These are phyloP conservation scores for Leistus spinibarbis DNA, from an alignment of 2,888 invertebrate genomes.

Conservation along the genomic window DNA sequence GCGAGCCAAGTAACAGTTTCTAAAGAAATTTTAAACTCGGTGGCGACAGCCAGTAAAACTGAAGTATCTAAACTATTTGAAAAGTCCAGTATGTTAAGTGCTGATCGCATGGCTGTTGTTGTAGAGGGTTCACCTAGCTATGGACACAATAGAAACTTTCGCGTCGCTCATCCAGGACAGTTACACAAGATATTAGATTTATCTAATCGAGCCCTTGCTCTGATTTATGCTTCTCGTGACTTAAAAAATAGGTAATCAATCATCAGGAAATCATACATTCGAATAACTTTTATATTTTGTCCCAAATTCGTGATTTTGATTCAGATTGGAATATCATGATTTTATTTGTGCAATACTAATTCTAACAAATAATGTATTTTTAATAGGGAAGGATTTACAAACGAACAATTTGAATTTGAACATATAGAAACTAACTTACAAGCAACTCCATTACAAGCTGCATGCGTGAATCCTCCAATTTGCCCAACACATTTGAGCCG, in stretches of 20 bases:
- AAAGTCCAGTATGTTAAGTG: conserved; percentile 51
- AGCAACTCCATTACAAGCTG: conserved; percentile 55
- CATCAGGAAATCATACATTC: no score
- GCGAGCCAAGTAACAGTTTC: background rate
- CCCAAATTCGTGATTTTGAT: no score
- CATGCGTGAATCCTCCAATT: conserved; percentile 53
- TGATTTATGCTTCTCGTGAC: conserved; percentile 60
- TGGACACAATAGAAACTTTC: conserved; percentile 56
- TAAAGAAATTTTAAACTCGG: conserved; percentile 42
- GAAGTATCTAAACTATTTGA: conserved; percentile 56
- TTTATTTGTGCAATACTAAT: background rate
- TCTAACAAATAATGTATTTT: background rate
- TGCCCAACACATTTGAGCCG: conserved; percentile 59
- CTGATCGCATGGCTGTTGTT: conserved; percentile 54
- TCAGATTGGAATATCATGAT: no score
- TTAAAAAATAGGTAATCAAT: conserved; percentile 57
- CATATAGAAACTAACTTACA: conserved; percentile 57
- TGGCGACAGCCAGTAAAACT: conserved; percentile 49
- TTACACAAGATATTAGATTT: conserved; percentile 55
- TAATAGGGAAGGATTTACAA: conserved; percentile 57
- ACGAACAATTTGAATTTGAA: conserved; percentile 57
- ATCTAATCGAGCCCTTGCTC: conserved; percentile 59
- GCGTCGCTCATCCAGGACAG: conserved; percentile 53
- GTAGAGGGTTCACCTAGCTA: conserved; percentile 55
- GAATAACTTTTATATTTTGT: no score